These are phyloP conservation scores for Serranus cabrilla DNA, from an alignment of 2,797 vertebrate species.

Conservation along the genomic window DNA sequence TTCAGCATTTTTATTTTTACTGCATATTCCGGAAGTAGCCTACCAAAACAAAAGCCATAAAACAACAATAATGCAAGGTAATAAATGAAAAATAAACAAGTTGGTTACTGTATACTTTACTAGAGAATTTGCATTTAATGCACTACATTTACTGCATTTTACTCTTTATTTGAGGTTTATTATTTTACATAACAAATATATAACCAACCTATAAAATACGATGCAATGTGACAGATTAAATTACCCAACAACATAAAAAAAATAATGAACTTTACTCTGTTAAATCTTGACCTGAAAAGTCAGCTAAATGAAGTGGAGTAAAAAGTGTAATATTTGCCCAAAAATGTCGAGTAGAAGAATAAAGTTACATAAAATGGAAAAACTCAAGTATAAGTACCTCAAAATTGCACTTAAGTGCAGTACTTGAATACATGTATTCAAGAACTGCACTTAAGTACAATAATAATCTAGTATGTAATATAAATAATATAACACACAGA, in stretches of 20 bases:
- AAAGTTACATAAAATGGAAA: too few species aligned
- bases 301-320: too few species aligned
- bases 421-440: too few species aligned
- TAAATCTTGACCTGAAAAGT: too few species aligned
- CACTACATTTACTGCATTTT: background rate
- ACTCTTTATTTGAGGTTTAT: background rate
- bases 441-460: too few species aligned
- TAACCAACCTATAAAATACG: background rate
- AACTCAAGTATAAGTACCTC: too few species aligned
- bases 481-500: background rate
- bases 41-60: constrained; percentile 2
- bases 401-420: too few species aligned
- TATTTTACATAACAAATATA: background rate
- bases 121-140: background rate
- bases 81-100: background rate
- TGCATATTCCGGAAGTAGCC: background rate
- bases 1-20: background rate
- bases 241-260: background rate
- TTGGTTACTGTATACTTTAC: background rate
- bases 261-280: background rate
- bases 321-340: too few species aligned
- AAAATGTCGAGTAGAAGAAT: too few species aligned
- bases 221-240: background rate
- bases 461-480: background rate
- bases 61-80: background rate